These are phyloP conservation scores for Plebejus anna DNA, from an alignment of 2,888 invertebrate species.

Conservation along the genomic window DNA sequence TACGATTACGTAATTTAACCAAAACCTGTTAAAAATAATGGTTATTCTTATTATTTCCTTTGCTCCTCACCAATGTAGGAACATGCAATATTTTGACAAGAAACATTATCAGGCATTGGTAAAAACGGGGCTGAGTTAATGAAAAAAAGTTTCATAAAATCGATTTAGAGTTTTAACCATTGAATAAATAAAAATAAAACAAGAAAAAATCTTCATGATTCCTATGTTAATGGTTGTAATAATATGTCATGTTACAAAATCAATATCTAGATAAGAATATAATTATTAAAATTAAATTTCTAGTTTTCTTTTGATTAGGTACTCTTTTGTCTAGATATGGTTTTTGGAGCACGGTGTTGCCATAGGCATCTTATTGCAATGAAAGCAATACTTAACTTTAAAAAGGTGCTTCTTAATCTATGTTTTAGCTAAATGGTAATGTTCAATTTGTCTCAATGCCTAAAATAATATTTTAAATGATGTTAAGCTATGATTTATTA, in stretches of 20 bases:
- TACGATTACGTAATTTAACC: background rate
- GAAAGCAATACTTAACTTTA: slow-evolving; percentile 8
- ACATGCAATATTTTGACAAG: background rate
- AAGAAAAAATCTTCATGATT: background rate
- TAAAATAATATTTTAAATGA: background rate
- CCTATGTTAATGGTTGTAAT: slow-evolving; percentile 9
- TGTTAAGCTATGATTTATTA: background rate
- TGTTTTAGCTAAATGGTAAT: slow-evolving; percentile 9
- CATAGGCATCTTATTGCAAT: slow-evolving; percentile 9
- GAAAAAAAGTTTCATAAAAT: background rate
- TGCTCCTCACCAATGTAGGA: background rate
- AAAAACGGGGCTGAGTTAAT: background rate
- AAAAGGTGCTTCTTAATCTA: slow-evolving; percentile 23
- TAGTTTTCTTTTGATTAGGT: background rate
- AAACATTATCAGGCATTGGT: background rate
- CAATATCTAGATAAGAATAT: background rate
- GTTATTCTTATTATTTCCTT: background rate
- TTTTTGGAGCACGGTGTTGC: slow-evolving; percentile 5
- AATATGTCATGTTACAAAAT: background rate
- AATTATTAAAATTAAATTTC: background rate
- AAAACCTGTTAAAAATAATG: background rate
- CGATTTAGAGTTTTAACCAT: background rate
- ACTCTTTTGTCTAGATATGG: background rate
- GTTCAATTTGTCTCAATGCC: background rate
- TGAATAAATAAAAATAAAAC: background rate